Evolutionary conservation across 92 coral and sea anemone species (phyloP), one percentile per base, ranked within the genome.

Genomic region (Metridium senile): DNA sequence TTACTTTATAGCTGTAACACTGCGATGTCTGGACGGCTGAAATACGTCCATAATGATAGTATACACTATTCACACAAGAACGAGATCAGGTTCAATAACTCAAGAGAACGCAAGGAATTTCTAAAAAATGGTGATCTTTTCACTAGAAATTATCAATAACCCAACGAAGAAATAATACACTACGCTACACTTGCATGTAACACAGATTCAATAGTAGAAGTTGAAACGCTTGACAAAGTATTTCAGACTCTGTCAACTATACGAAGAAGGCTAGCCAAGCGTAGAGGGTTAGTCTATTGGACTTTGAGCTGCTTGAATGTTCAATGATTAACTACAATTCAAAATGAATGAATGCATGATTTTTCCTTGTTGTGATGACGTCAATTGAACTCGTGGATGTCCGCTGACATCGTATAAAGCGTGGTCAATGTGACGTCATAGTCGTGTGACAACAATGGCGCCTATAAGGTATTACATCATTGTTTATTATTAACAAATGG

Each of bases 361-460:
- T 54, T 54, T 54, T 54, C 61, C 61, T 16, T 54, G 61, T 54
- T 54, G 61, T 10, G 29, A 26, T 72, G 76, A 31, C 65, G 76
- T 72, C 30, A 53, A 1, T 30, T 17, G 8, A 29, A 23, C 66
- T 26, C 76, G 66, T 72, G 66, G 20, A 72, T 53, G 21, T 72
- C 76, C 76, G 76, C 46, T 56, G 76, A 72, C 76, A 28, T 28
- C 69, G 28, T 27, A 39, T 27, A 63, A 63, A 63, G 28, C 69
- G 39, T 30, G 45, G 43, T 59, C 17, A 6, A 22, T 26, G 27
- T 63, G 69, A 63, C 69, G 45, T 63, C 69, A 63, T 59, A 4
- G 49, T 39, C 13, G 49, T 39, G 49, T 39, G 49, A 39, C 49
- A 39, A 4, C 8, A 4, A 39, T 39, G 8, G 13, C 49, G n/a